Evolutionary conservation across 2,113 vertebrate genomes (phyloP).

Genomic region (Telmatochromis brachygnathus): DNA sequence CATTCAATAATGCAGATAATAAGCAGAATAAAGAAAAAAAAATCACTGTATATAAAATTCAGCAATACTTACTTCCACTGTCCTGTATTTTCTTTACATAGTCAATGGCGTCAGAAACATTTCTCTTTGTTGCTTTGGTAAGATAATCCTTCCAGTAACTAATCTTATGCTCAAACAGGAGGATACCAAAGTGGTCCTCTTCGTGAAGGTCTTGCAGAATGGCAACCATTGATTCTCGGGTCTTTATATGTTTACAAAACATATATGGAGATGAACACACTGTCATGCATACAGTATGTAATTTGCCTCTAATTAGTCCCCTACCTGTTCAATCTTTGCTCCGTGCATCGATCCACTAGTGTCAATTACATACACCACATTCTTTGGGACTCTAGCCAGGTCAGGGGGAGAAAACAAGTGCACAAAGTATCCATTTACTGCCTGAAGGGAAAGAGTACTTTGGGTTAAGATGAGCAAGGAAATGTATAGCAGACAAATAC

Average conservation of each 20-base stretch:
- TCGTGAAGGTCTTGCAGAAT: conserved; percentile 65
- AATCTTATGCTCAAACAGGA: neutral
- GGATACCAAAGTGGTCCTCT: conserved; percentile 64
- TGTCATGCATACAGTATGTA: neutral
- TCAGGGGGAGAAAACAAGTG: conserved; percentile 70
- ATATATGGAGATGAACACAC: neutral
- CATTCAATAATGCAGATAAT: neutral
- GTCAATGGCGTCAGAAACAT: conserved; percentile 22
- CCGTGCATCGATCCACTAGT: conserved; percentile 61
- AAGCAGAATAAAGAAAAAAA: neutral
- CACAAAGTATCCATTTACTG: conserved; percentile 75
- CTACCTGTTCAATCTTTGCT: conserved; percentile 61
- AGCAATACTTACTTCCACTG: conserved; percentile 14
- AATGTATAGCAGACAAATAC: neutral
- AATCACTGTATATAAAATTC: neutral
- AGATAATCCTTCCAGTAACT: conserved; percentile 20
- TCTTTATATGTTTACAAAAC: conserved; percentile 37
- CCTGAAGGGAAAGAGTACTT: conserved; percentile 27
- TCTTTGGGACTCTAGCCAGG: conserved; percentile 60
- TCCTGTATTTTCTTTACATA: neutral
- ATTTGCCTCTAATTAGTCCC: neutral
- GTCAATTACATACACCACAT: conserved; percentile 72
- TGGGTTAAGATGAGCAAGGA: neutral
- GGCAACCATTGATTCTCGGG: conserved; percentile 48
- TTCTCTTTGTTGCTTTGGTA: conserved; percentile 49